phyloP scores from a whole-genome alignment of 2,113 vertebrate genomes.

The Myrmecobius fasciatus region DNA sequence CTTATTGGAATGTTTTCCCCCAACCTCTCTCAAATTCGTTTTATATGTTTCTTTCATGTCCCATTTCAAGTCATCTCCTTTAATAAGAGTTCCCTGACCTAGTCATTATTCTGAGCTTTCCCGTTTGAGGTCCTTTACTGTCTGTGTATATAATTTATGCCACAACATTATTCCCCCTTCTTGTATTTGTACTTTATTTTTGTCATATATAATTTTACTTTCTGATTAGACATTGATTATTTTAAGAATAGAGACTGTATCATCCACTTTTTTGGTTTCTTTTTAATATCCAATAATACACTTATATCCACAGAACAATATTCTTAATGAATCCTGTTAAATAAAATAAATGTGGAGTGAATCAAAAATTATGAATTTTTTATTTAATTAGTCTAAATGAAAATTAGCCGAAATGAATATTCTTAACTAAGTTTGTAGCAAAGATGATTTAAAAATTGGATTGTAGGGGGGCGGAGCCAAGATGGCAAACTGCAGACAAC shows the following conservation, averaged over 20 bases:
- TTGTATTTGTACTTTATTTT: not conserved
- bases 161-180: not conserved
- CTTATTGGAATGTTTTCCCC: not conserved
- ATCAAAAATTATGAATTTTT: not conserved
- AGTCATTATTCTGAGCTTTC: not conserved
- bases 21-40: not conserved
- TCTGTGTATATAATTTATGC: too few relatives aligned
- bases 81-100: not conserved
- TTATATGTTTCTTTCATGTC: not conserved
- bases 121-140: not conserved
- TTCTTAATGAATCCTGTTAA: not conserved
- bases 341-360: not conserved
- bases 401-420: not conserved
- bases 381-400: not conserved
- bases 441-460: not conserved
- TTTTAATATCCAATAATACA: not conserved
- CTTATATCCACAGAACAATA: rapidly evolving
- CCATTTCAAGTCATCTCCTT: not conserved
- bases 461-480: too few relatives aligned
- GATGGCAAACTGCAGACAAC: too few relatives aligned
- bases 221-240: not conserved
- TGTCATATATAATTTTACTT: not conserved
- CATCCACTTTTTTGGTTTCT: not conserved
- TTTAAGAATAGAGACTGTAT: not conserved
- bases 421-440: not conserved